phyloP scores from a whole-genome alignment of 2,888 invertebrate species.

The Amaurobius ferox region DNA sequence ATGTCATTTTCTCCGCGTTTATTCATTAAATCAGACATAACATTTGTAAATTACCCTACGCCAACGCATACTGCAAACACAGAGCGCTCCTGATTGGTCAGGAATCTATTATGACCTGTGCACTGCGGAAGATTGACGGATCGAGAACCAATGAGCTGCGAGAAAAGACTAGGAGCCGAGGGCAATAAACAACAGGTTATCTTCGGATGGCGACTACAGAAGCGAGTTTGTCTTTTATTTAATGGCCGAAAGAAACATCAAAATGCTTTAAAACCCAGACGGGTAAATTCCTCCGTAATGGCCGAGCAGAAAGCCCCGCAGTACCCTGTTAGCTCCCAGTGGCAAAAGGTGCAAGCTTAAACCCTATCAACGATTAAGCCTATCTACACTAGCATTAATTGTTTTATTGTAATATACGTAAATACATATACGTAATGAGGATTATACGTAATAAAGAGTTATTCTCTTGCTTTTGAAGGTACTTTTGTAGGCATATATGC shows the following conservation, averaged over 20 bases:
- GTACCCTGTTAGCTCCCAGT: slow-evolving; percentile 60
- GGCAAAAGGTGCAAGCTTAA: slow-evolving; percentile 60
- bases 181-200: slow-evolving; percentile 72
- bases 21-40: slow-evolving; percentile 69
- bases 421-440: too few relatives aligned
- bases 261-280: slow-evolving; percentile 72
- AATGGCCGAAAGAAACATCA: slow-evolving; percentile 71
- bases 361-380: slow-evolving; percentile 61
- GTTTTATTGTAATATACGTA: too few relatives aligned
- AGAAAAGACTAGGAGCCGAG: slow-evolving; percentile 50
- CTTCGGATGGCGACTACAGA: slow-evolving; percentile 67
- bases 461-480: too few relatives aligned
- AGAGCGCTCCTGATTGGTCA: slow-evolving; percentile 48
- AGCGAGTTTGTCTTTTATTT: slow-evolving; percentile 69
- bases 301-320: slow-evolving; percentile 54
- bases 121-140: slow-evolving; percentile 63
- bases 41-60: slow-evolving; percentile 62
- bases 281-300: slow-evolving; percentile 69
- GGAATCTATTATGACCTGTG: slow-evolving; percentile 67
- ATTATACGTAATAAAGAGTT: too few relatives aligned
- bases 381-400: too few relatives aligned
- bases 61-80: slow-evolving; percentile 59
- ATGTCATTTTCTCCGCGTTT: slow-evolving; percentile 44
- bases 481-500: too few relatives aligned
- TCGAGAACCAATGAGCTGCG: slow-evolving; percentile 66